Conservation (phyloP, 2,797 vertebrate species). For the Sus cebifrons region DNA sequence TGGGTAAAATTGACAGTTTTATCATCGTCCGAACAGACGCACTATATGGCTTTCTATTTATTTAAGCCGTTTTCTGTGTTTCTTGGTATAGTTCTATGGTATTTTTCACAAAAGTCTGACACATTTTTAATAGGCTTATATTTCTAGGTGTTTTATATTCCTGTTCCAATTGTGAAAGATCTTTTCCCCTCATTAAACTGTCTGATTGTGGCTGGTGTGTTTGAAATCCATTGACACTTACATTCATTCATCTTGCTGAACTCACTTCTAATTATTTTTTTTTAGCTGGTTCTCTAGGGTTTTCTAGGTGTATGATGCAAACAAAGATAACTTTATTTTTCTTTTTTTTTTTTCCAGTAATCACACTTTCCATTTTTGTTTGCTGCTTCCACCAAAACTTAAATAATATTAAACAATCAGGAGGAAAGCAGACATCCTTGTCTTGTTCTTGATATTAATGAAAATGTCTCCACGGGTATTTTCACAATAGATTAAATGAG, state of each 20-base stretch:
- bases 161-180: slow-evolving; percentile 11
- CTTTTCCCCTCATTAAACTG: slow-evolving; percentile 57
- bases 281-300: slow-evolving; percentile 22
- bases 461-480: slow-evolving; percentile 37
- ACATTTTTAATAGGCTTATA: slow-evolving; percentile 72
- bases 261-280: slow-evolving; percentile 63
- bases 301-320: slow-evolving; percentile 26
- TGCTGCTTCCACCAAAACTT: slow-evolving; percentile 49
- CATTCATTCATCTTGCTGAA: slow-evolving; percentile 66
- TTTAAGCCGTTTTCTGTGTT: slow-evolving; percentile 61
- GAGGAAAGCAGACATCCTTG: not conserved
- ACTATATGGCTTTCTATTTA: slow-evolving; percentile 39
- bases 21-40: not conserved
- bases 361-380: slow-evolving; percentile 46
- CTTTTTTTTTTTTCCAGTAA: slow-evolving; percentile 54
- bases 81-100: not conserved
- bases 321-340: slow-evolving; percentile 48
- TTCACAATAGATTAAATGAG: slow-evolving; percentile 43
- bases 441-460: slow-evolving; percentile 43
- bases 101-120: slow-evolving; percentile 67
- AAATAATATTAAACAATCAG: slow-evolving; percentile 46
- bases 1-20: slow-evolving; percentile 47
- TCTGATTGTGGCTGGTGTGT: slow-evolving; percentile 10
- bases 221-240: slow-evolving; percentile 44
- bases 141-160: slow-evolving; percentile 71